Evolutionary conservation across 1,140 invertebrate species (phyloP).

Genomic region (Megalopta genalis): DNA sequence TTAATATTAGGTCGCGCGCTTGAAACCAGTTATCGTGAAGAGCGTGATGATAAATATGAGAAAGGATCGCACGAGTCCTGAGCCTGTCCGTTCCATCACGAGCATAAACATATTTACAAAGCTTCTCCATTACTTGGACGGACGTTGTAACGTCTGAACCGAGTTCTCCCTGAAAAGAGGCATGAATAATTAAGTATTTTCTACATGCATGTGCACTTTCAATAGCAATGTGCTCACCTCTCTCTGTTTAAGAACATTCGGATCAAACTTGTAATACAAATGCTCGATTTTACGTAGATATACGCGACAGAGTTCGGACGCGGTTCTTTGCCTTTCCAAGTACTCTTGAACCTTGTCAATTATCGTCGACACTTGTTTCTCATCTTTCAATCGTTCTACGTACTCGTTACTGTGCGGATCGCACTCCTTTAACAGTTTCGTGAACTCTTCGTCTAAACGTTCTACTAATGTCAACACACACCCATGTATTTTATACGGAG

Average conservation of each 20-base stretch:
- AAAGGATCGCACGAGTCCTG: conserved; percentile 97
- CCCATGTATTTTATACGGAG: conserved; percentile 89
- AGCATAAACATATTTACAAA: conserved; percentile 98
- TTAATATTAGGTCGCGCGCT: conserved; percentile 97
- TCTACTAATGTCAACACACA: conserved; percentile 96
- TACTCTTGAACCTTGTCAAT: conserved; percentile 95
- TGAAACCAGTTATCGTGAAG: conserved; percentile 99
- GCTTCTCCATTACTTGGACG: conserved; percentile 93
- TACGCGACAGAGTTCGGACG: conserved; percentile 96
- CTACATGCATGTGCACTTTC: neutral
- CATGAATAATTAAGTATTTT: neutral
- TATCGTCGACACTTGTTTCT: conserved; percentile 92
- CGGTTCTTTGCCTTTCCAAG: conserved; percentile 88
- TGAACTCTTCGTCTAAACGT: conserved; percentile 97
- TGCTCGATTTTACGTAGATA: conserved; percentile 98
- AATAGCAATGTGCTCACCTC: conserved; percentile 75
- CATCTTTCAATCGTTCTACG: conserved; percentile 96
- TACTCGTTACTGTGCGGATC: conserved; percentile 99
- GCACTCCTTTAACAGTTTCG: conserved; percentile 96
- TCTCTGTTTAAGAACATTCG: conserved; percentile 89
- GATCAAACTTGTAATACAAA: conserved; percentile 98
- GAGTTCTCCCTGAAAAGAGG: conserved; percentile 82
- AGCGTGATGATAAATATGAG: conserved; percentile 99
- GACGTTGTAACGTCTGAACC: conserved; percentile 84
- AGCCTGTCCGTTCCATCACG: conserved; percentile 96